Base-by-base conservation (phyloP, 2,113 vertebrate genomes). In the Dolichotis patagonum region DNA sequence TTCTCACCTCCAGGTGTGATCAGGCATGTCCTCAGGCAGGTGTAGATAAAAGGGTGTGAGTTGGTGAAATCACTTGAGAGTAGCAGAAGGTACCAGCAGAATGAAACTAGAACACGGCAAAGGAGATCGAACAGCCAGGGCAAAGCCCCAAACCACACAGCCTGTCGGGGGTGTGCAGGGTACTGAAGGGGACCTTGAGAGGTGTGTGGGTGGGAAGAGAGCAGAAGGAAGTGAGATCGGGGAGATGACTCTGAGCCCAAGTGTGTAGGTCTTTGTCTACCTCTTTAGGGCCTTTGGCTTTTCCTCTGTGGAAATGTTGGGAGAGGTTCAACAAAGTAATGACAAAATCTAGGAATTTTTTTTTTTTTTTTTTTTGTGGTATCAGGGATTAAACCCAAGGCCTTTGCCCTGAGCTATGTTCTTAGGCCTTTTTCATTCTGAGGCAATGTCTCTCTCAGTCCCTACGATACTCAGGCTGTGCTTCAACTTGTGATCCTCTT, bases 211-310 rank as follows among this genome's bases (percentile, higher is more conserved):
- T 0, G 3, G 13, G 28, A 1, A 24, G 28, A 24, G 7, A 28
- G 20, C 20, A 20, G 60, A 24, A 11, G 2, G n/a, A 58, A 17
- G 10, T 0, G 22, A 60, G 49, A 1, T 14, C 81, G 20, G 3
- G 60, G 69, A 35, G 60, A n/a, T 7, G 65, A 46, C 1, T 10
- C 2, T 8, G 63, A 54, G 56, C 56, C 19, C 22, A 10, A 28
- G 32, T 19, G 7, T 7, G 8, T 11, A 85, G 30, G 46, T 26
- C 58, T 89, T 88, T 56, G 8, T 41, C 41, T 35, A 30, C 35
- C 49, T 71, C 38, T 69, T 71, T 43, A 81, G 32, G 43, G 49
- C 38, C 56, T 93, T 32, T 75, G 56, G 30, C 35, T 84, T 56
- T 91, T 52, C 32, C 52, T 85, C 1, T 52, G 41, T 56, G 52